Conservation (phyloP, 2,797 vertebrate genomes). For the Parauchenoglanis ngamensis region DNA sequence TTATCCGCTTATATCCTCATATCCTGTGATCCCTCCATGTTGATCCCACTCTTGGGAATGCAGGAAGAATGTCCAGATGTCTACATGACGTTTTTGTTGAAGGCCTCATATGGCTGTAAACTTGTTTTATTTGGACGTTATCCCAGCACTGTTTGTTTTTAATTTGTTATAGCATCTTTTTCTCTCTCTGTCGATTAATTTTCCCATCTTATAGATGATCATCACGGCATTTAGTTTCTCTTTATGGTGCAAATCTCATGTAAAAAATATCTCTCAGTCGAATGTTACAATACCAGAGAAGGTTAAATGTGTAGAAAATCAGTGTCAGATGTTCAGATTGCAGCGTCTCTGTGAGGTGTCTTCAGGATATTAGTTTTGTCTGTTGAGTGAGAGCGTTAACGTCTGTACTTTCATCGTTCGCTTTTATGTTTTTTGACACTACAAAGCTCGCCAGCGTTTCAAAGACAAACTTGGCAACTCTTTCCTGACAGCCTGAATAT, state of each 20-base stretch:
- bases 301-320: neutral
- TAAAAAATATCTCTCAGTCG: neutral
- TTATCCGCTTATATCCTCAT: neutral
- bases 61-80: slow-evolving; percentile 23
- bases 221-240: neutral
- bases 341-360: neutral
- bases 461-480: slow-evolving; percentile 3
- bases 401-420: neutral
- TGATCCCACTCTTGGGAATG: slow-evolving; percentile 11
- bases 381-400: neutral
- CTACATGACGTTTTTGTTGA: neutral
- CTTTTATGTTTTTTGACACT: slow-evolving; percentile 4
- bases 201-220: neutral
- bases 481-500: slow-evolving; percentile 9
- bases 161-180: neutral
- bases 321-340: neutral
- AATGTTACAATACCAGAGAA: neutral
- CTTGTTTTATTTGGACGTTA: neutral
- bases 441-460: slow-evolving; percentile 2
- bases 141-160: neutral
- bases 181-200: neutral
- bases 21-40: slow-evolving; percentile 2
- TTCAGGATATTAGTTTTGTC: slow-evolving; percentile 7
- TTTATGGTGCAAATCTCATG: too few relatives aligned
- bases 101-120: slow-evolving; percentile 7